Evolutionary conservation across 2,888 invertebrate species (phyloP), one percentile per base, ranked within the genome.

Genomic region (Chorisops tibialis): DNA sequence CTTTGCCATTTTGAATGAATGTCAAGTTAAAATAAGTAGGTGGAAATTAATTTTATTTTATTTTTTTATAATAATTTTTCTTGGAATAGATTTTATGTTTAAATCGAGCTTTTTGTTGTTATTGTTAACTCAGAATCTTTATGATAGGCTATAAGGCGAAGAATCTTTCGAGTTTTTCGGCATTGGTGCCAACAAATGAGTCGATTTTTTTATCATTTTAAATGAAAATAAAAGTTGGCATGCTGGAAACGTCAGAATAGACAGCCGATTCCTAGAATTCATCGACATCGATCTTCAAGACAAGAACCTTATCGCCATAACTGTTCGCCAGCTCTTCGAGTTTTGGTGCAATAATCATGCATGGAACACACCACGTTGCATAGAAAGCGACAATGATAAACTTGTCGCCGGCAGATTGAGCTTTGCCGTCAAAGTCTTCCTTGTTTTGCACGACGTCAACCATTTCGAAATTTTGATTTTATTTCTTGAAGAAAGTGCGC

Each of bases 341-440:
- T 70, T 87, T 87, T 47, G 93, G 94, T 4, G 87, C 87, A 75
- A 94, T 93, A 81, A 86, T 83, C 79, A 90, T 92, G 83, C 94
- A 95, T 18, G 95, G 94, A 0, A 93, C 93, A 75, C 95, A 95
- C 95, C 94, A 95, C 63, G 87, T 87, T 59, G 94, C 94, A 80
- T 86, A 91, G 79, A 95, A 95, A 79, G 94, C 94, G 66, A 94
- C 87, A 51, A 95, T 85, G 52, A 94, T 89, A 74, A 94, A 80
- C 74, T 88, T 88, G 38, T 83, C 83, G 16, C 89, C 91, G 16
- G 93, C 93, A 68, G 86, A 87, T 1, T 76, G 71, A 69, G 94
- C 81, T 80, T 87, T 85, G 64, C 75, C 74, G 72, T 86, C 82
- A 74, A 93, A 84, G 73, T 93, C 91, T 54, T 81, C 83, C 88